These are phyloP conservation scores for Euspilapteryx auroguttella DNA, from an alignment of 2,888 invertebrate species.

Conservation along the genomic window DNA sequence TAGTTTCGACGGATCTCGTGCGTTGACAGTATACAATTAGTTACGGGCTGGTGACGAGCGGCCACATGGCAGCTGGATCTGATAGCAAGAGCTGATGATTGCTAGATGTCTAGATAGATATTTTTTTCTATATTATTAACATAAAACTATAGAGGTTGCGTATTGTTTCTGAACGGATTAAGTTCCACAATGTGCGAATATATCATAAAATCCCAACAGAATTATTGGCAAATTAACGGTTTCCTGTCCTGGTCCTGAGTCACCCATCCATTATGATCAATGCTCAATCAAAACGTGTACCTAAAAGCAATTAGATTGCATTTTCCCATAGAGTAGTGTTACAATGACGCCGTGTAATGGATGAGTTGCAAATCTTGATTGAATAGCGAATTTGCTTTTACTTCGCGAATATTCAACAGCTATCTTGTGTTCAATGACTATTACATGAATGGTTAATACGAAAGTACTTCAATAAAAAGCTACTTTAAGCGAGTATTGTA, in stretches of 20 bases:
- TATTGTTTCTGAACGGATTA: too few species aligned
- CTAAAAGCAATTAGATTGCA: conserved; percentile 4
- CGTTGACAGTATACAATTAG: conserved; percentile 8
- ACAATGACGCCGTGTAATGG: conserved; percentile 7
- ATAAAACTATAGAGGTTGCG: too few species aligned
- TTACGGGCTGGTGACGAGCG: conserved; percentile 4
- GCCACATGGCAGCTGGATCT: conserved; percentile 1
- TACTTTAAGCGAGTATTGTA: conserved; percentile 23
- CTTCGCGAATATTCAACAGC: conserved; percentile 1
- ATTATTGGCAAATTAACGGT: too few species aligned
- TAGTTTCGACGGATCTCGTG: too few species aligned
- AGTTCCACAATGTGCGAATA: too few species aligned
- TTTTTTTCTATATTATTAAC: too few species aligned
- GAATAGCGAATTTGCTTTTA: conserved; percentile 17
- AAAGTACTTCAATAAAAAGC: conserved; percentile 18
- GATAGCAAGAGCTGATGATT: too few species aligned
- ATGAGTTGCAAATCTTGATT: conserved; percentile 24
- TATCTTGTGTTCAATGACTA: background rate
- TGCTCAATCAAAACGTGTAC: too few species aligned
- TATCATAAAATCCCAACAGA: too few species aligned
- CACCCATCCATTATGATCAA: too few species aligned
- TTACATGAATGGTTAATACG: conserved; percentile 6
- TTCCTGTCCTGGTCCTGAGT: too few species aligned
- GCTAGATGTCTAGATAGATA: conserved; percentile 4
- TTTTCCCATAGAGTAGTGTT: conserved; percentile 1